Evolutionary conservation across 2,113 vertebrate species (phyloP).

Genomic region (Carassius auratus): DNA sequence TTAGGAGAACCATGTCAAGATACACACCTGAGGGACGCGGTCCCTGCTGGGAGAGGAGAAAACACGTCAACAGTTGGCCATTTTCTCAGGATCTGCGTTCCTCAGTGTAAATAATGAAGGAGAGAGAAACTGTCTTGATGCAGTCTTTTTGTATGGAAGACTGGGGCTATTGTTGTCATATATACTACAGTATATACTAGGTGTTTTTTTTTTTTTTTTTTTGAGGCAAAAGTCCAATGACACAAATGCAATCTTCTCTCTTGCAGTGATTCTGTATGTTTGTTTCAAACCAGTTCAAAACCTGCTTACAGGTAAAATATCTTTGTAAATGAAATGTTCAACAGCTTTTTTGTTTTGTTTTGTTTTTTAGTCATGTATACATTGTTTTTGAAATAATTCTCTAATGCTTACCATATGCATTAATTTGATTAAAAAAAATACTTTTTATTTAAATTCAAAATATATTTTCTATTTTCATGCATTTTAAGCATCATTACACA

Average conservation of each 20-base stretch:
- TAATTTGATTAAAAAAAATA: neutral
- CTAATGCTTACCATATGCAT: neutral
- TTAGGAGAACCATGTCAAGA: conserved; percentile 15
- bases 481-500: neutral
- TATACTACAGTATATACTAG: neutral
- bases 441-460: too few species aligned
- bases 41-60: neutral
- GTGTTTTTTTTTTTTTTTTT: too few species aligned
- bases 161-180: neutral
- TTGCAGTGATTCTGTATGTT: too few species aligned
- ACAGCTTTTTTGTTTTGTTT: too few species aligned
- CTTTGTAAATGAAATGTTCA: too few species aligned
- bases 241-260: neutral
- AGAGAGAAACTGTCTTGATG: neutral
- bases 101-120: conserved; percentile 32
- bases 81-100: conserved; percentile 48
- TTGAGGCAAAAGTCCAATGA: neutral
- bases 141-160: neutral
- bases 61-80: conserved; percentile 36
- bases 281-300: neutral
- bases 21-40: conserved; percentile 7
- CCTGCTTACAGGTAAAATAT: neutral
- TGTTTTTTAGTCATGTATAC: too few species aligned
- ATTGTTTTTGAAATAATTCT: too few species aligned
- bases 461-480: neutral